These are phyloP conservation scores for Gymnothorax reevesii DNA, from an alignment of 2,797 vertebrate genomes.

Conservation along the genomic window DNA sequence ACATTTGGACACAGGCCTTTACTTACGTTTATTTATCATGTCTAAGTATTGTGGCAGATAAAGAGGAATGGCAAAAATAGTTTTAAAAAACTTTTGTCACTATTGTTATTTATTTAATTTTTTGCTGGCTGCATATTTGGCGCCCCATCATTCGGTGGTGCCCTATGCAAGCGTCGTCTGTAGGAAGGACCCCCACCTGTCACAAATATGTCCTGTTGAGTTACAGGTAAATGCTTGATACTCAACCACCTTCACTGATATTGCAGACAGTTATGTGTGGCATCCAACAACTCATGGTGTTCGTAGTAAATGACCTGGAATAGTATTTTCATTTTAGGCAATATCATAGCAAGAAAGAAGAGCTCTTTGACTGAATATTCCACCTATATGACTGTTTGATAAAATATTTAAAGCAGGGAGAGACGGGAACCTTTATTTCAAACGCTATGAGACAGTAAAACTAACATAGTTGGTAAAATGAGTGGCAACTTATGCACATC, in stretches of 20 bases:
- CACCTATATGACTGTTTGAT: background rate
- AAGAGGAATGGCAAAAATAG: no score
- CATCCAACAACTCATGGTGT: background rate
- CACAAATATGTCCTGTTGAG: no score
- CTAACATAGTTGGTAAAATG: background rate
- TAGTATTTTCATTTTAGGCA: background rate
- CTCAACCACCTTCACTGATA: background rate
- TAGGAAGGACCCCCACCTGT: no score
- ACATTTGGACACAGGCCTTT: no score
- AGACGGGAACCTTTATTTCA: background rate
- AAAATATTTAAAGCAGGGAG: background rate
- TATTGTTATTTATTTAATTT: no score
- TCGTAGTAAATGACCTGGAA: no score
- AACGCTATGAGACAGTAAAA: background rate
- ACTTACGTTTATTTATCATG: no score
- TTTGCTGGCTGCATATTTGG: no score
- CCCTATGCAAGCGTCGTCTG: no score
- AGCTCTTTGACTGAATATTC: background rate
- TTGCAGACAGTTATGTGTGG: background rate
- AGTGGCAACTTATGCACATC: background rate
- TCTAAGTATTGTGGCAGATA: no score
- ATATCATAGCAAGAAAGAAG: background rate
- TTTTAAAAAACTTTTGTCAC: no score
- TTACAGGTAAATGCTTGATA: background rate
- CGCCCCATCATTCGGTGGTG: no score